These are phyloP conservation scores for Antedon mediterranea DNA, from an alignment of 53 echinoderm and acorn worm genomes.

Conservation along the genomic window DNA sequence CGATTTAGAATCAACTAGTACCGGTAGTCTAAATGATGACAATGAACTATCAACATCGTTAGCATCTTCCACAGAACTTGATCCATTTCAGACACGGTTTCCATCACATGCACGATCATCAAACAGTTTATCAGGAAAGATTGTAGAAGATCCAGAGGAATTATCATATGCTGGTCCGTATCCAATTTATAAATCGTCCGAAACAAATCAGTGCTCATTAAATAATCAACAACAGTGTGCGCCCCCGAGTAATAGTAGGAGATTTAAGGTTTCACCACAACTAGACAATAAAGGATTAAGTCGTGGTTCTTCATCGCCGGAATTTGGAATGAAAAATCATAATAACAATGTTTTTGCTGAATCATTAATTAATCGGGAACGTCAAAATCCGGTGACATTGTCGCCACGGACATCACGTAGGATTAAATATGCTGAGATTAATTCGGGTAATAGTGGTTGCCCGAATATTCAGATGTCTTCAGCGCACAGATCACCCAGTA, in stretches of 20 bases:
- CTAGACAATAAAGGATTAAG: background rate
- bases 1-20: background rate
- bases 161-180: background rate
- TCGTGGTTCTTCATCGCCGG: background rate
- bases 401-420: background rate
- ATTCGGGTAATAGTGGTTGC: background rate
- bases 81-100: background rate
- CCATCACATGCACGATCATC: background rate
- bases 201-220: background rate
- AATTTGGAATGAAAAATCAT: background rate
- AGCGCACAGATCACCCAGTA: background rate
- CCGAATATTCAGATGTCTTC: background rate
- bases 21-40: background rate
- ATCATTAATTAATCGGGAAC: background rate
- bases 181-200: background rate
- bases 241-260: background rate
- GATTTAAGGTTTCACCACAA: background rate
- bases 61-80: background rate
- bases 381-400: background rate
- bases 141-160: background rate
- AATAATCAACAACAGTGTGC: background rate
- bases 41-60: background rate
- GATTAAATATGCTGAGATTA: background rate
- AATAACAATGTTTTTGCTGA: background rate
- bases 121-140: background rate